phyloP scores from a whole-genome alignment of 2,113 vertebrate genomes.

The Cheilinus undulatus region DNA sequence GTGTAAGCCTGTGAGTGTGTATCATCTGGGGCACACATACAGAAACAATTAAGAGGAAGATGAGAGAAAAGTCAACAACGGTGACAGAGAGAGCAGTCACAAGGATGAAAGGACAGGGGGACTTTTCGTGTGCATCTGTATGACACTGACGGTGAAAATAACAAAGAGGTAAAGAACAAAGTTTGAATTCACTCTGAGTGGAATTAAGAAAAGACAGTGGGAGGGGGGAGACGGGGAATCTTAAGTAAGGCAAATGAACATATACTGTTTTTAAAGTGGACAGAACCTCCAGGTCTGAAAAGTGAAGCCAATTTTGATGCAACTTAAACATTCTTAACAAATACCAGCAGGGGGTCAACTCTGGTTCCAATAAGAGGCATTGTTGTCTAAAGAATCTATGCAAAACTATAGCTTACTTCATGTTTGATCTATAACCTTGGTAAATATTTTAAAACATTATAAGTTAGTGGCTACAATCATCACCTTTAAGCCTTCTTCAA shows the following conservation, averaged over 20 bases:
- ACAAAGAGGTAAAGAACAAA: slow-evolving; percentile 11
- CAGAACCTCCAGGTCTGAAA: neutral
- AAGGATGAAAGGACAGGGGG: slow-evolving; percentile 5
- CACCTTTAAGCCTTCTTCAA: too few species aligned
- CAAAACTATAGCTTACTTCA: too few species aligned
- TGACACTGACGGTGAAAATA: slow-evolving; percentile 6
- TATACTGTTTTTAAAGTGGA: neutral
- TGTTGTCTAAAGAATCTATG: too few species aligned
- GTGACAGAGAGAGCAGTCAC: slow-evolving; percentile 22
- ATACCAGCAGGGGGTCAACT: too few species aligned
- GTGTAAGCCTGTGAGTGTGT: slow-evolving; percentile 29
- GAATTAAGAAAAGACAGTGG: neutral
- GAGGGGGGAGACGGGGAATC: neutral
- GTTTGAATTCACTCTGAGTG: slow-evolving; percentile 16
- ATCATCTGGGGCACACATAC: slow-evolving; percentile 44
- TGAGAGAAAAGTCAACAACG: slow-evolving; percentile 38
- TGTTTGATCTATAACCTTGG: too few species aligned
- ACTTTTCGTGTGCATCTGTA: slow-evolving; percentile 20
- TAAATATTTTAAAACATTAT: too few species aligned
- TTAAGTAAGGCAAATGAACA: too few species aligned
- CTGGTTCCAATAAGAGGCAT: too few species aligned
- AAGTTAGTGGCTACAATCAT: too few species aligned
- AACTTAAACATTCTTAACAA: too few species aligned
- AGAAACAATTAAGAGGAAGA: slow-evolving; percentile 61
- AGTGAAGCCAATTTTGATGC: neutral